Evolutionary conservation across 2,888 invertebrate species (phyloP).

Genomic region (Agriopis aurantiaria): DNA sequence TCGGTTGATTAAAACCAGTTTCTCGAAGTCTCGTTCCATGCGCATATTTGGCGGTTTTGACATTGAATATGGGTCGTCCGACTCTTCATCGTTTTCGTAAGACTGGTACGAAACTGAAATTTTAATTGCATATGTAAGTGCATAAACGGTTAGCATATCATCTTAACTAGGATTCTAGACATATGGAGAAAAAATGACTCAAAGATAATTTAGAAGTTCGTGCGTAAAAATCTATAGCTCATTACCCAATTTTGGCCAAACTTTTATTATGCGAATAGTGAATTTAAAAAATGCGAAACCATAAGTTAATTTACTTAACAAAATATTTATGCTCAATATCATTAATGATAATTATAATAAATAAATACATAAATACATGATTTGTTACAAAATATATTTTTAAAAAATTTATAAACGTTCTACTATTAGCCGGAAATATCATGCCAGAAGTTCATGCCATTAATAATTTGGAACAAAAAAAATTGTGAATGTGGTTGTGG

Average conservation of each 20-base stretch:
- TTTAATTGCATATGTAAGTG: slow-evolving; percentile 29
- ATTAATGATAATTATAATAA: background rate
- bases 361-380: too few relatives aligned
- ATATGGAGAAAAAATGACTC: background rate
- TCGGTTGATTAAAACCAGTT: slow-evolving; percentile 89
- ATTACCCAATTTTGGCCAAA: background rate
- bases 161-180: background rate
- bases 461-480: background rate
- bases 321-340: slow-evolving; percentile 1
- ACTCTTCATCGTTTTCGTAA: slow-evolving; percentile 83
- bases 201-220: slow-evolving; percentile 7
- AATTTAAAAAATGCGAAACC: slow-evolving; percentile 6
- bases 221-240: slow-evolving; percentile 7
- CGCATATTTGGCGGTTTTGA: slow-evolving; percentile 74
- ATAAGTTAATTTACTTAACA: slow-evolving; percentile 6
- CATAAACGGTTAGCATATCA: background rate
- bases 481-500: slow-evolving; percentile 17
- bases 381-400: background rate
- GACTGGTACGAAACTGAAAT: slow-evolving; percentile 70
- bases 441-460: slow-evolving; percentile 19
- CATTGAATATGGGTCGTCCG: slow-evolving; percentile 65
- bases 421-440: background rate
- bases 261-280: background rate
- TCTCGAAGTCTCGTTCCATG: slow-evolving; percentile 87
- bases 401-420: background rate